phyloP scores from a whole-genome alignment of 2,113 vertebrate genomes.

The Chloropsis cyanopogon region DNA sequence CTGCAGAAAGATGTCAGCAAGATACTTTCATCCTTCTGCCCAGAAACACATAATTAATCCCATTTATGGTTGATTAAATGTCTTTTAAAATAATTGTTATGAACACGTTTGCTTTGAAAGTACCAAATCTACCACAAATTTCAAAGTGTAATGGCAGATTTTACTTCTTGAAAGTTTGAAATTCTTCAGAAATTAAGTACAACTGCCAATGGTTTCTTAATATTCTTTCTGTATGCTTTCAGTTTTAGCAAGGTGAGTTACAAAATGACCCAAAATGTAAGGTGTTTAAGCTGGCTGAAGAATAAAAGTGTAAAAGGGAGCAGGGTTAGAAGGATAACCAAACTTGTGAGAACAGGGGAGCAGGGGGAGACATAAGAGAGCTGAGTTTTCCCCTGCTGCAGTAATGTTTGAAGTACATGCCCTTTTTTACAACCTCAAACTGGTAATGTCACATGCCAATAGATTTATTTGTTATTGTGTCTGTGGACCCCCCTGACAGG shows the following conservation, averaged over 20 bases:
- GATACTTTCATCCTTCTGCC: background rate
- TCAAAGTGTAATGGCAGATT: background rate
- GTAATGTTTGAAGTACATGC: background rate
- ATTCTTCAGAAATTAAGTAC: background rate
- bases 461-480: background rate
- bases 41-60: background rate
- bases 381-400: background rate
- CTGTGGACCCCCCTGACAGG: background rate
- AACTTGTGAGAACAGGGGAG: background rate
- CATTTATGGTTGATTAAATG: background rate
- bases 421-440: background rate
- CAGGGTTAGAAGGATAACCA: background rate
- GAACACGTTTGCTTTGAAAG: background rate
- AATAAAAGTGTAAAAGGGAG: background rate
- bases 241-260: background rate
- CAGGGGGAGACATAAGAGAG: fast-evolving
- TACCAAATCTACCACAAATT: background rate
- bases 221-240: background rate
- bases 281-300: background rate
- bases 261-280: fast-evolving
- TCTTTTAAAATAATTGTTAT: background rate
- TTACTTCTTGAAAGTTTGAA: background rate
- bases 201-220: background rate
- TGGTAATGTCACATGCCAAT: background rate
- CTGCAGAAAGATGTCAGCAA: background rate